A percentile compares a stretch with the other conserved stretches of the same genome.
phyloP scores from a whole-genome alignment of 2,113 vertebrate species.

The Gallinago undulata region DNA sequence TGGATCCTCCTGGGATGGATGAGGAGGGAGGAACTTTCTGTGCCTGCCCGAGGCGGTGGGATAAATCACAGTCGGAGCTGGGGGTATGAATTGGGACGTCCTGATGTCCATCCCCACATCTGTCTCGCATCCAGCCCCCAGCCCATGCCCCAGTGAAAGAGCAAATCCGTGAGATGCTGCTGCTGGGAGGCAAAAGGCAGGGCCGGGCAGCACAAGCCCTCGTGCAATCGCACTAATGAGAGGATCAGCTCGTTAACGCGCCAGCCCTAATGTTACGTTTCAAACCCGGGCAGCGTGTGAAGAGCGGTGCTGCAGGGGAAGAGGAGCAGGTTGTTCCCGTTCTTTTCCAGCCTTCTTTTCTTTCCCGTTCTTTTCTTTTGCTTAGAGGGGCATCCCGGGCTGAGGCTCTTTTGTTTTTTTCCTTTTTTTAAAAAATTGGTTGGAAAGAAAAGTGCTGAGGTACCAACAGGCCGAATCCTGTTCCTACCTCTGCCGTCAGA shows the following conservation, averaged over 20 bases:
- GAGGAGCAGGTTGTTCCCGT: neutral
- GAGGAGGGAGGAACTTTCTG: neutral
- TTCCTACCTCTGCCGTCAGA: too few relatives aligned
- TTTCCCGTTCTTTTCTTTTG: too few relatives aligned
- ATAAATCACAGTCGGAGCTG: neutral
- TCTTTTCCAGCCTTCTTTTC: neutral
- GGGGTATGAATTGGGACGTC: rapidly evolving
- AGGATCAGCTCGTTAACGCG: neutral
- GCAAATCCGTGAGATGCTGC: neutral
- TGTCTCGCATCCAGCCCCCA: neutral
- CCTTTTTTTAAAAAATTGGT: too few relatives aligned
- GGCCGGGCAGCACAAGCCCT: too few relatives aligned
- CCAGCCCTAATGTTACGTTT: rapidly evolving
- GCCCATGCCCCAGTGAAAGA: rapidly evolving
- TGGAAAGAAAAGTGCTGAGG: too few relatives aligned
- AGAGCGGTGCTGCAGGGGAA: neutral
- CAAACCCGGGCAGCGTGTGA: rapidly evolving
- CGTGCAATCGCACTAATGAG: rapidly evolving
- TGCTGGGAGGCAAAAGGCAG: neutral
- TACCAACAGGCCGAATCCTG: too few relatives aligned
- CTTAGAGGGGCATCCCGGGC: rapidly evolving
- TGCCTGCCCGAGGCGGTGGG: rapidly evolving
- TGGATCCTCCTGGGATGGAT: neutral
- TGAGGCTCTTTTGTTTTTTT: too few relatives aligned
- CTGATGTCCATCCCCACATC: rapidly evolving